These are phyloP conservation scores for Atherinosoma microstoma DNA, from an alignment of 2,797 vertebrate species.

Conservation along the genomic window DNA sequence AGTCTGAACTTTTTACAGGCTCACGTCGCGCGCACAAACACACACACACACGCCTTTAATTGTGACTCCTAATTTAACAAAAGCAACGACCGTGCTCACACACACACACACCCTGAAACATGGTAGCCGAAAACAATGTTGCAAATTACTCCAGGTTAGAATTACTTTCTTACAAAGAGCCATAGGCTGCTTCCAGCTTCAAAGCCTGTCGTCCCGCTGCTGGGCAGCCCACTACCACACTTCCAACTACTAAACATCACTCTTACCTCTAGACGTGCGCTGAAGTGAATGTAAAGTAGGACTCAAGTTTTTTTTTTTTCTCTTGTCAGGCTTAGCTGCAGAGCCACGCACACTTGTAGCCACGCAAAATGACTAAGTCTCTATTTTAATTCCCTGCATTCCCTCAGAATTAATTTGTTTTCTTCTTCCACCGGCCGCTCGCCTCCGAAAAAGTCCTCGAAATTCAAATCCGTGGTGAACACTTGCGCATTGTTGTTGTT, in stretches of 20 bases:
- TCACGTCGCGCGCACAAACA: constrained; percentile 8
- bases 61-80: constrained; percentile 28
- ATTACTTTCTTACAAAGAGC: constrained; percentile 26
- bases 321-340: constrained; percentile 35
- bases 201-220: constrained; percentile 22
- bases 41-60: constrained; percentile 27
- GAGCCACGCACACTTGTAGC: constrained; percentile 34
- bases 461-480: constrained; percentile 33
- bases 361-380: constrained; percentile 51
- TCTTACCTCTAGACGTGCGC: constrained; percentile 68
- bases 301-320: constrained; percentile 21
- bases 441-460: constrained; percentile 37
- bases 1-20: constrained; percentile 43
- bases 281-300: constrained; percentile 44
- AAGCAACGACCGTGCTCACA: constrained; percentile 4
- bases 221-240: constrained; percentile 17
- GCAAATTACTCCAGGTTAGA: constrained; percentile 35
- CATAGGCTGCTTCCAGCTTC: constrained; percentile 30
- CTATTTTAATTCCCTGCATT: constrained; percentile 75
- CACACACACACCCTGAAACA: constrained; percentile 31
- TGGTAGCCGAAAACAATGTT: constrained; percentile 6
- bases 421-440: constrained; percentile 21
- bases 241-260: constrained; percentile 27
- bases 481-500: constrained; percentile 15
- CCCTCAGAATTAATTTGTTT: constrained; percentile 49